Base-by-base conservation (phyloP, 2,888 invertebrate species). In the Dione vanillae region DNA sequence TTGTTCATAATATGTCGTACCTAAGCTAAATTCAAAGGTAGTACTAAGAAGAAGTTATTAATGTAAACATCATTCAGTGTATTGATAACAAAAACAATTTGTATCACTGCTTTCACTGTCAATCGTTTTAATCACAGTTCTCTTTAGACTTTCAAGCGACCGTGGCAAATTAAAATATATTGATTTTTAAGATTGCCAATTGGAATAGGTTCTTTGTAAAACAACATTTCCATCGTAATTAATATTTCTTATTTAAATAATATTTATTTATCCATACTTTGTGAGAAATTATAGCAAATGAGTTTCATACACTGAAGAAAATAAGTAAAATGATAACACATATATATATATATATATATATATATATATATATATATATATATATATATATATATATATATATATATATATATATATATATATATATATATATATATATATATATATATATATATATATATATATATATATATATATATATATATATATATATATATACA, bases 41-140 rank as follows among this genome's bases (percentile, higher is more conserved):
- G 0, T 65, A 20, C 58, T 14, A n/a, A 37, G 58, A 67, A 67
- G 58, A 67, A 67, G 58, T 58, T 58, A 49, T 67, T 47, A 58
- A 45, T 35, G 14, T 14, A 58, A 67, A 19, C 56, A 40, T 54
- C 58, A 35, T 16, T 56, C 45, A n/a, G 14, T 45, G 58, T 45
- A 67, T 58, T 47, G 47, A 40, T 37, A 67, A 67, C 45, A 56
- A 56, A 67, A 67, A 47, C 43, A 58, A 47, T 20, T 37, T 40
- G 37, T 64, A 64, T 14, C 47, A 49, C 5, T 20, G 37, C 66
- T 67, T 67, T 67, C 66, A 67, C 66, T 56, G n/a, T 14, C 16
- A 56, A 37, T 37, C 41, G 16, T 10, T 47, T 45, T 37, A 45
- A 56, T 67, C 58, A 40, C 19, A 40, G 49, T 47, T 67, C 40